Conservation (phyloP, 2,113 vertebrate species). For the Actenoides lindsayi region DNA sequence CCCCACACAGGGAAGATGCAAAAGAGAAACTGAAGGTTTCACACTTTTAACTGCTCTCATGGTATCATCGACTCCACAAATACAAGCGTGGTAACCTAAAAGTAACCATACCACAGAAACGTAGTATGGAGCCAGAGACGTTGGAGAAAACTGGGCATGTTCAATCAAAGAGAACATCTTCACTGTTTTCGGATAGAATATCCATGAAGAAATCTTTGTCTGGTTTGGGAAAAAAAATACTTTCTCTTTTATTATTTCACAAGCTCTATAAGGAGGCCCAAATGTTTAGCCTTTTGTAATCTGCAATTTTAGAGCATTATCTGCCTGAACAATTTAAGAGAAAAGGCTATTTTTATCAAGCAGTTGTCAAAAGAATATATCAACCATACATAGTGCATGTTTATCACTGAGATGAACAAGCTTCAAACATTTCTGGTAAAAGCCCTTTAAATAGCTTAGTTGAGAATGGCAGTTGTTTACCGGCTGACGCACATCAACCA, state of each 20-base stretch:
- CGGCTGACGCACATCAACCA: background rate
- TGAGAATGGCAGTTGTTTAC: background rate
- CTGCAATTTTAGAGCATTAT: background rate
- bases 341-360: background rate
- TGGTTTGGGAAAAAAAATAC: background rate
- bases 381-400: background rate
- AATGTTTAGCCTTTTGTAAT: rapidly evolving
- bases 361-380: background rate
- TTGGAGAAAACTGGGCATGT: background rate
- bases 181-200: background rate
- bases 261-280: background rate
- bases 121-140: background rate
- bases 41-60: background rate
- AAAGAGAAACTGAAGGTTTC: background rate
- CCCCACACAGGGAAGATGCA: background rate
- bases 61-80: background rate
- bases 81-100: background rate
- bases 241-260: background rate
- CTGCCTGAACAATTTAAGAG: background rate
- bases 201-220: background rate
- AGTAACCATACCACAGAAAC: background rate
- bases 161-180: background rate
- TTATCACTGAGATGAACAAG: background rate
- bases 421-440: background rate
- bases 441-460: background rate